Conservation (phyloP, 2,888 invertebrate genomes). For the Dysmachus trigonus region DNA sequence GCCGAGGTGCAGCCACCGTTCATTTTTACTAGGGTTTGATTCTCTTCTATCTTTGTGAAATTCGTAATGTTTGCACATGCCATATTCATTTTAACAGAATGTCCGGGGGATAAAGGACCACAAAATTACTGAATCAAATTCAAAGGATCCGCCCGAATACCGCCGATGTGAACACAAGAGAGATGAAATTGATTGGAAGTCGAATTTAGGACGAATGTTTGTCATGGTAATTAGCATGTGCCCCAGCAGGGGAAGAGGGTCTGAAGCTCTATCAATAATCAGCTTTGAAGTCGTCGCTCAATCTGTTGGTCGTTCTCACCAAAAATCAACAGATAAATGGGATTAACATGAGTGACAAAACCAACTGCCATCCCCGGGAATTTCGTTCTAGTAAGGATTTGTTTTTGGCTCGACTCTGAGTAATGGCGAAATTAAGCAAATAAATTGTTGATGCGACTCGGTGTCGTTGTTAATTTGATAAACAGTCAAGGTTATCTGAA, state of each 20-base stretch:
- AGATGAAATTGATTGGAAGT: slow-evolving; percentile 15
- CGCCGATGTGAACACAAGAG: not conserved
- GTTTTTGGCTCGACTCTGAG: not conserved
- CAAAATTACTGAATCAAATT: not conserved
- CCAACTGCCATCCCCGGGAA: not conserved
- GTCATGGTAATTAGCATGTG: not conserved
- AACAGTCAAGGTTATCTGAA: not conserved
- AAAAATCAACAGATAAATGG: slow-evolving; percentile 8
- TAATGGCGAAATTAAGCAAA: slow-evolving; percentile 13
- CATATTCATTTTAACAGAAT: not conserved
- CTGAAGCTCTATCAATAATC: slow-evolving; percentile 4
- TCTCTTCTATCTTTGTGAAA: too few relatives aligned
- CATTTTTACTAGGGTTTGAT: too few relatives aligned
- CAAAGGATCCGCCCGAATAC: not conserved
- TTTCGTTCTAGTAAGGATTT: not conserved
- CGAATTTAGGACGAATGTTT: slow-evolving; percentile 1
- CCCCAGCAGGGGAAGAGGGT: not conserved
- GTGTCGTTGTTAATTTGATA: not conserved
- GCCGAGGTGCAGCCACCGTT: too few relatives aligned
- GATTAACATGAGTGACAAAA: slow-evolving; percentile 6
- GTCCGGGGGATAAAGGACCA: not conserved
- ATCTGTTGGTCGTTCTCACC: slow-evolving; percentile 7
- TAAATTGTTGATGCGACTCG: not conserved
- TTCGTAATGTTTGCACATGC: not conserved
- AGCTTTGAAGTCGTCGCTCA: slow-evolving; percentile 13